A percentile compares a stretch with the other conserved stretches of the same genome.
These are phyloP conservation scores for Crocallis elinguaria DNA, from an alignment of 2,888 invertebrate genomes.

Conservation along the genomic window DNA sequence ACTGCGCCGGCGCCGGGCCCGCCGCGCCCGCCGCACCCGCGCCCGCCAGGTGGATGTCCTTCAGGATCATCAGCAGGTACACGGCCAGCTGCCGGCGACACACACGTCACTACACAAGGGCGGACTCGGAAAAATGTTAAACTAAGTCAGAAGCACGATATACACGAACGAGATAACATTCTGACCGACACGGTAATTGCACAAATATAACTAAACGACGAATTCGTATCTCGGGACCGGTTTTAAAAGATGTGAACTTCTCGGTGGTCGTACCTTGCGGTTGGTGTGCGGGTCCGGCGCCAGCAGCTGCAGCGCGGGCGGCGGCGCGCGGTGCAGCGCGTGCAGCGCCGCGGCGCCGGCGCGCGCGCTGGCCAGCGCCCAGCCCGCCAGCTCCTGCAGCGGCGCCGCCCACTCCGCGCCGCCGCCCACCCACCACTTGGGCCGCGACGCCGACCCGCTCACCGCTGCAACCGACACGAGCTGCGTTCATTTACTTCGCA, in stretches of 20 bases:
- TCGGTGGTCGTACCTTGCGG: constrained; percentile 63
- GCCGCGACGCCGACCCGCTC: constrained; percentile 46
- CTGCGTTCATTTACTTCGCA: too few relatives aligned
- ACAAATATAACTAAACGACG: too few relatives aligned
- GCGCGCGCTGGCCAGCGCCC: constrained; percentile 58
- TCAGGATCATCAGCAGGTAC: constrained; percentile 66
- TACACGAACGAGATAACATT: too few relatives aligned
- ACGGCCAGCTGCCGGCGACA: constrained; percentile 64
- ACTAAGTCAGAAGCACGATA: too few relatives aligned
- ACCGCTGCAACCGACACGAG: constrained; percentile 55
- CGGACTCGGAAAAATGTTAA: too few relatives aligned
- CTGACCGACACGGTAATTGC: too few relatives aligned
- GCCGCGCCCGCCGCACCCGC: constrained; percentile 51
- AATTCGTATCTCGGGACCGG: background rate
- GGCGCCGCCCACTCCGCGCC: constrained; percentile 60
- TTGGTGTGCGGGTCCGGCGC: constrained; percentile 60
- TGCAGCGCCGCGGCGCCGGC: constrained; percentile 62
- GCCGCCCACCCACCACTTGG: constrained; percentile 62
- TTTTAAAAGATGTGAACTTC: background rate
- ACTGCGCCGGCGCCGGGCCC: constrained; percentile 54
- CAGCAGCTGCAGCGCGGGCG: constrained; percentile 57
- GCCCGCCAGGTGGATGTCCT: constrained; percentile 60
- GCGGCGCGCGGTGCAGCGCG: constrained; percentile 66
- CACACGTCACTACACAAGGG: background rate
- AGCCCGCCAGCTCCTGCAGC: constrained; percentile 71